Percentiles rank a stretch among this genome's conserved stretches.
These are phyloP conservation scores for Oryzias sinensis DNA, from an alignment of 2,797 vertebrate species.

Conservation along the genomic window DNA sequence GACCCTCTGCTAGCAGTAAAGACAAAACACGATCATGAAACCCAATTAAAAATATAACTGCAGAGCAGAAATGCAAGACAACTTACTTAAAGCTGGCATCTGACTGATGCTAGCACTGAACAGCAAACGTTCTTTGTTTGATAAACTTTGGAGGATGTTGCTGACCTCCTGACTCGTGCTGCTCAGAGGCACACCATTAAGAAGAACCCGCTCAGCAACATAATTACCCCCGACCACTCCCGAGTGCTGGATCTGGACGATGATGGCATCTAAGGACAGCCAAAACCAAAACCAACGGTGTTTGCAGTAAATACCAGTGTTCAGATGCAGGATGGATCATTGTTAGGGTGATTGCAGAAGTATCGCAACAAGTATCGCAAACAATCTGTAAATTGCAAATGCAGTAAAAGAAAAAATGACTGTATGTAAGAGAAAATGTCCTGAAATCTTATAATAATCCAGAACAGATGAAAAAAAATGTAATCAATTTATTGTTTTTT, in stretches of 20 bases:
- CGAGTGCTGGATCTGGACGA: slow-evolving; percentile 63
- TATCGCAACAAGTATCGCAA: too few species aligned
- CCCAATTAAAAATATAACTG: neutral
- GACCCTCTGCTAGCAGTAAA: slow-evolving; percentile 34
- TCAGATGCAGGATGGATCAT: too few species aligned
- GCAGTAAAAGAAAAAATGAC: too few species aligned
- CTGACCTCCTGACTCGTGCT: slow-evolving; percentile 33
- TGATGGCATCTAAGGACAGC: slow-evolving; percentile 46
- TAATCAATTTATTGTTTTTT: too few species aligned
- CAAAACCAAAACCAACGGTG: neutral
- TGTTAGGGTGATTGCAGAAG: too few species aligned
- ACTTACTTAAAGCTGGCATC: slow-evolving; percentile 48
- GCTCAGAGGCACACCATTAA: slow-evolving; percentile 46
- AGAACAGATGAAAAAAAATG: too few species aligned
- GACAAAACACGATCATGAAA: neutral
- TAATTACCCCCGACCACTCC: slow-evolving; percentile 37
- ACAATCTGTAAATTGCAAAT: too few species aligned
- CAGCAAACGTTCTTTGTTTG: slow-evolving; percentile 18
- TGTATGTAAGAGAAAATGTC: too few species aligned
- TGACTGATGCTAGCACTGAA: slow-evolving; percentile 15
- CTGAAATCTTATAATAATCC: too few species aligned
- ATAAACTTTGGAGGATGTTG: slow-evolving; percentile 37
- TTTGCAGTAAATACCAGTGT: too few species aligned
- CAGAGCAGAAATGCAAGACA: neutral
- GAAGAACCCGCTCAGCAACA: slow-evolving; percentile 40